A percentile compares a stretch with the other conserved stretches of the same genome.
Evolutionary conservation across 2,888 invertebrate genomes (phyloP).

Genomic region (Plutella xylostella): DNA sequence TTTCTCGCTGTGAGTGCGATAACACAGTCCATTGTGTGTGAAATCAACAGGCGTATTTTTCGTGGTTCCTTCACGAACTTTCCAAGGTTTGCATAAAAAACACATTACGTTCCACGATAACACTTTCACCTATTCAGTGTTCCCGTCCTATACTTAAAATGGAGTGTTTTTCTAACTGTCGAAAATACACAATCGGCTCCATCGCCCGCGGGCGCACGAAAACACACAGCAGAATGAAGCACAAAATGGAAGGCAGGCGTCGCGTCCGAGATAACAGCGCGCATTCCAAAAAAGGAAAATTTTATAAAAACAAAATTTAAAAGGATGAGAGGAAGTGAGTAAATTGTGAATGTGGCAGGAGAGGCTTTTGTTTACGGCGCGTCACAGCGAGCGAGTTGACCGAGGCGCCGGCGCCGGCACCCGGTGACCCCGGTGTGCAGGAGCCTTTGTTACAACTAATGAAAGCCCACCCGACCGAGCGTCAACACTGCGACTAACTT

Average conservation of each 20-base stretch:
- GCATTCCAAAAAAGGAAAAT: constrained; percentile 20
- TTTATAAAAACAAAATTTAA: constrained; percentile 50
- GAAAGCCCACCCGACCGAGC: no score
- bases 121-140: neutral
- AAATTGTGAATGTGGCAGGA: constrained; percentile 54
- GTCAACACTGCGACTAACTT: no score
- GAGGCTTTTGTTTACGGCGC: constrained; percentile 45
- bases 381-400: neutral
- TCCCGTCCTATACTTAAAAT: no score
- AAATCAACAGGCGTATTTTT: neutral
- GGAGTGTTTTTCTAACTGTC: neutral
- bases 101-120: neutral
- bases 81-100: no score
- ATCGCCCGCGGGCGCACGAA: constrained; percentile 25
- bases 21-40: neutral
- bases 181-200: neutral
- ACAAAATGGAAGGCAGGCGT: constrained; percentile 36
- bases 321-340: constrained; percentile 48
- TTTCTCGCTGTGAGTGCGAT: neutral
- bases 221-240: constrained; percentile 45
- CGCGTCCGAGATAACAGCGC: constrained; percentile 22
- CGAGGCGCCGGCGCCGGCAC: neutral
- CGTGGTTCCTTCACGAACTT: neutral
- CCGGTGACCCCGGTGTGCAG: no score
- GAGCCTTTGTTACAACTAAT: no score